Percentiles rank a stretch among this genome's conserved stretches.
Conservation (phyloP, 2,113 vertebrate species). For the Elachura formosa region DNA sequence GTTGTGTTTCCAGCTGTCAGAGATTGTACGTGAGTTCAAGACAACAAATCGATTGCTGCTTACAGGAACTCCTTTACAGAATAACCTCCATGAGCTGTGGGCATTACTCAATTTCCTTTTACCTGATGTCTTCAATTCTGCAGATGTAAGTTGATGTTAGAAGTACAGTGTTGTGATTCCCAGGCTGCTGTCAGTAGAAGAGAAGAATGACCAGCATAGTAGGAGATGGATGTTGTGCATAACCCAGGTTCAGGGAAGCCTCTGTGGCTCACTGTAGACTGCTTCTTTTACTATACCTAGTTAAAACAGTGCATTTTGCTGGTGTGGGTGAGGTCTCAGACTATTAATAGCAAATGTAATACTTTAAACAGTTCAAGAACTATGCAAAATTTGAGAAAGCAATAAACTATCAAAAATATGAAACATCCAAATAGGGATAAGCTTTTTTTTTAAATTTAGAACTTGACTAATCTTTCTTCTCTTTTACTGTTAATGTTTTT, state of each 20-base stretch:
- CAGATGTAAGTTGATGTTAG: conserved; percentile 77
- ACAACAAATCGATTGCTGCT: conserved; percentile 87
- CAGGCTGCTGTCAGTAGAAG: background rate
- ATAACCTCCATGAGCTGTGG: conserved; percentile 89
- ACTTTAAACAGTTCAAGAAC: background rate
- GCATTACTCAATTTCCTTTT: conserved; percentile 88
- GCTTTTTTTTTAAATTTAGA: background rate
- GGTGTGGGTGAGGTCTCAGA: background rate
- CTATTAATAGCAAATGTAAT: background rate
- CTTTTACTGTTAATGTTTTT: background rate
- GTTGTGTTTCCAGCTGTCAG: conserved; percentile 77
- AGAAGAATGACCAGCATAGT: background rate
- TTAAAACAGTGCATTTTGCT: background rate
- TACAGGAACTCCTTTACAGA: conserved; percentile 88
- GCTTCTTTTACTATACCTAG: background rate
- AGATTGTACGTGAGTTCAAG: conserved; percentile 90
- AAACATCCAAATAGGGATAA: background rate
- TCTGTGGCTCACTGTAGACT: background rate
- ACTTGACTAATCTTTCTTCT: background rate
- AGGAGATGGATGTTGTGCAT: background rate
- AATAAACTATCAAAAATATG: background rate
- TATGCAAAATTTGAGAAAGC: background rate
- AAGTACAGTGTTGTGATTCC: background rate
- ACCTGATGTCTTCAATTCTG: conserved; percentile 89
- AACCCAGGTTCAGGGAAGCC: background rate